Conservation (phyloP, 2,113 vertebrate genomes). For the Indicator indicator region DNA sequence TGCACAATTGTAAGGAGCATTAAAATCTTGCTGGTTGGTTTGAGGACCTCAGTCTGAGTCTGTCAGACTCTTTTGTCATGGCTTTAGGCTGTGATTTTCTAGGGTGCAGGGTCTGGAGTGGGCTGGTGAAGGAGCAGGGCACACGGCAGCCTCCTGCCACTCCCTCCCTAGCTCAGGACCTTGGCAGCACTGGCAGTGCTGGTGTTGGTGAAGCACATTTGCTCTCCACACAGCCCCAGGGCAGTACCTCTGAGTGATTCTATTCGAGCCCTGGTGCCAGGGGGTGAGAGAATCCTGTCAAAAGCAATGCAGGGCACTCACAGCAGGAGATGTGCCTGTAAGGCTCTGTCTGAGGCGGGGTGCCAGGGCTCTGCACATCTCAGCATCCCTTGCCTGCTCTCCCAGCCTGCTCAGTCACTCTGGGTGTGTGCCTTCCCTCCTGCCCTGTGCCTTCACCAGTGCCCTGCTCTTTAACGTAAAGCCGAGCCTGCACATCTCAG, state of each 20-base stretch:
- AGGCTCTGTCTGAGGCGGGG: neutral
- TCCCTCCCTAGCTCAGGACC: neutral
- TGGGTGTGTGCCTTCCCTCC: neutral
- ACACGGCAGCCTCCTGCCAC: neutral
- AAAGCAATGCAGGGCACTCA: accelerated
- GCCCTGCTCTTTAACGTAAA: neutral
- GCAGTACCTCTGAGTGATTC: neutral
- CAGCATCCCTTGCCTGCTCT: neutral
- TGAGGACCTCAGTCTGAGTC: neutral
- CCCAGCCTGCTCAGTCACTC: too few species aligned
- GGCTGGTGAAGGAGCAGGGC: neutral
- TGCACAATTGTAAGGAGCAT: neutral
- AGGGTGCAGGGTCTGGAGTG: neutral
- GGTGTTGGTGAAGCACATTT: accelerated
- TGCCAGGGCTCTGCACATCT: neutral
- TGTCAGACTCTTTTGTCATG: neutral
- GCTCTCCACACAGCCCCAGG: neutral
- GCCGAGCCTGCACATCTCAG: neutral
- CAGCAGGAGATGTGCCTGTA: neutral
- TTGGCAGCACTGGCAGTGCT: neutral
- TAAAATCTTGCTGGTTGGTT: neutral
- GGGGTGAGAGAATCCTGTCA: neutral
- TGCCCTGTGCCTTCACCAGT: neutral
- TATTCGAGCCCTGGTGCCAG: neutral
- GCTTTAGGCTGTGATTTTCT: neutral